These are phyloP conservation scores for Tupaia chinensis DNA, from an alignment of 2,113 vertebrate species.

Conservation along the genomic window DNA sequence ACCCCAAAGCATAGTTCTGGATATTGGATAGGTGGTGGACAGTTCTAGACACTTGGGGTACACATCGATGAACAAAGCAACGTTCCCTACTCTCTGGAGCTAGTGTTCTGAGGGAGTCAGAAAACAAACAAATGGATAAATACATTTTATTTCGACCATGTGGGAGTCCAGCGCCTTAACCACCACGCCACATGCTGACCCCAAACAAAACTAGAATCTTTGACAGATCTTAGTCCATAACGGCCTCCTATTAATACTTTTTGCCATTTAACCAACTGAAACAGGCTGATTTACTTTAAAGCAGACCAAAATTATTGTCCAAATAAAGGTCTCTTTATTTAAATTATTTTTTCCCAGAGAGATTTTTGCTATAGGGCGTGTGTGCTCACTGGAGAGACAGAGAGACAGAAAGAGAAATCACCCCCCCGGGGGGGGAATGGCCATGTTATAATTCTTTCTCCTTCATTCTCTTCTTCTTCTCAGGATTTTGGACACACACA, in stretches of 20 bases:
- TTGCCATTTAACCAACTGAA: constrained; percentile 17
- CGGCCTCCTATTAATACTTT: background rate
- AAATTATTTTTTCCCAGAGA: too few species aligned
- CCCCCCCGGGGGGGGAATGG: too few species aligned
- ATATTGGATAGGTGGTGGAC: background rate
- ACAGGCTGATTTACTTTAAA: background rate
- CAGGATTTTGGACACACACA: too few species aligned
- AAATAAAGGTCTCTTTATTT: constrained; percentile 22
- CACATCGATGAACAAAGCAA: background rate
- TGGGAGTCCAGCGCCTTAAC: too few species aligned
- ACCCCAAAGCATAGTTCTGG: background rate
- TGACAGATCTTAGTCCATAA: background rate
- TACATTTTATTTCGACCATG: background rate
- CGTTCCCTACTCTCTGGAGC: background rate
- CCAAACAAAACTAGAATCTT: background rate
- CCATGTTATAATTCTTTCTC: too few species aligned
- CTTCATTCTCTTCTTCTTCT: too few species aligned
- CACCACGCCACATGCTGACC: too few species aligned
- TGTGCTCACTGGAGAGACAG: too few species aligned
- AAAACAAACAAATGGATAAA: background rate
- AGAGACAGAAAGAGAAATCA: too few species aligned
- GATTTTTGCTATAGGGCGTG: too few species aligned
- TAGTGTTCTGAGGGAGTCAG: background rate
- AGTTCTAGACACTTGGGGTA: background rate
- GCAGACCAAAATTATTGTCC: constrained; percentile 41